Evolutionary conservation across 2,888 invertebrate species (phyloP).

Genomic region (Drosophila birchii): DNA sequence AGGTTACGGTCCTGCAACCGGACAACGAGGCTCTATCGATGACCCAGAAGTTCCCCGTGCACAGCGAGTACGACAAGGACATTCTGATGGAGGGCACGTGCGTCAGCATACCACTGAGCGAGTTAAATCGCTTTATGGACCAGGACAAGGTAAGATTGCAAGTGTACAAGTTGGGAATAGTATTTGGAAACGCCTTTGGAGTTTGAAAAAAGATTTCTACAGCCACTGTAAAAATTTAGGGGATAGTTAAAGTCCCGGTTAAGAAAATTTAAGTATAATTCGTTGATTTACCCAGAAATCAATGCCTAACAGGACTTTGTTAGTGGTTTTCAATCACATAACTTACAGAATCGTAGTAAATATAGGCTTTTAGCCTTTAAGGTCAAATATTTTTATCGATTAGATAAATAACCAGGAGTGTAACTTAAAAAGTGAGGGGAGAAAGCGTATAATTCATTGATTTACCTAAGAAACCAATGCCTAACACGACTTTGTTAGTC

Average conservation of each 20-base stretch:
- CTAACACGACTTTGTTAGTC: background rate
- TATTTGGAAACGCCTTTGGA: background rate
- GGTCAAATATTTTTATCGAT: no score
- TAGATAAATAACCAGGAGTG: background rate
- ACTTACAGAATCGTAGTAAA: background rate
- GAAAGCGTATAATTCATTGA: no score
- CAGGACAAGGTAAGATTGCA: constrained; percentile 77
- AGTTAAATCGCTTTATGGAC: constrained; percentile 81
- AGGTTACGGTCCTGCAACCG: constrained; percentile 82
- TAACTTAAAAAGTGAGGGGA: background rate
- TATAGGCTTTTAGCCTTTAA: background rate
- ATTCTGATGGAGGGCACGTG: constrained; percentile 83
- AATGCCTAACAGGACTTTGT: background rate
- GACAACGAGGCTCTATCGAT: constrained; percentile 82
- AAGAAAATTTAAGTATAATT: background rate
- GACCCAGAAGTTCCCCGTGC: constrained; percentile 83
- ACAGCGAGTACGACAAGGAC: constrained; percentile 83
- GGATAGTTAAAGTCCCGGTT: background rate
- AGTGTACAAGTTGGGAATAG: background rate
- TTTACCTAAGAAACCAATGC: background rate
- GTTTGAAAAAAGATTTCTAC: no score
- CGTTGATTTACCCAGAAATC: background rate
- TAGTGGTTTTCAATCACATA: background rate
- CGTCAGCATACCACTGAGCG: constrained; percentile 77
- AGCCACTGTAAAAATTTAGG: background rate